Evolutionary conservation across 1,140 invertebrate species (phyloP).

Genomic region (Calycopis cecrops): DNA sequence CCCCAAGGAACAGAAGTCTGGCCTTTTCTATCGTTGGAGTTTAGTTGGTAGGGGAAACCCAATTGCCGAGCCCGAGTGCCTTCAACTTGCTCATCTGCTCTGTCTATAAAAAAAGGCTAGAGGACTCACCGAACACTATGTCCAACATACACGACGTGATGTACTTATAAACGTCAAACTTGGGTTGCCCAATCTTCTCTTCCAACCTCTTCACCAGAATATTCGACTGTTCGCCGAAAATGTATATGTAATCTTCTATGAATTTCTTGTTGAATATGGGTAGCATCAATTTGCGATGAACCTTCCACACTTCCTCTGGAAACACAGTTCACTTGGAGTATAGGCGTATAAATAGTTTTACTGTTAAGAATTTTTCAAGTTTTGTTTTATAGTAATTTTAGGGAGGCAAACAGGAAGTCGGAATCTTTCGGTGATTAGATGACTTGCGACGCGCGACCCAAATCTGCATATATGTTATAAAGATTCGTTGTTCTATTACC

Average conservation of each 20-base stretch:
- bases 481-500: too few species aligned
- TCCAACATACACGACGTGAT: constrained; percentile 83
- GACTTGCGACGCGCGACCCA: too few species aligned
- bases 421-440: too few species aligned
- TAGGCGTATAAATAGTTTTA: background rate
- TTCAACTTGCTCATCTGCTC: too few species aligned
- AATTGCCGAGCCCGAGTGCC: too few species aligned
- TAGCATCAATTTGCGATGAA: constrained; percentile 81
- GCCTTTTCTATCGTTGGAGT: too few species aligned
- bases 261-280: constrained; percentile 87
- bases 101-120: background rate
- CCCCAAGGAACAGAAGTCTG: too few species aligned
- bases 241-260: constrained; percentile 82
- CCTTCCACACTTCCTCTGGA: constrained; percentile 81
- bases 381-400: too few species aligned
- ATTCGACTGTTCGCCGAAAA: constrained; percentile 81
- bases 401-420: too few species aligned
- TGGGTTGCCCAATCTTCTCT: constrained; percentile 47
- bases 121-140: constrained; percentile 81
- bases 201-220: constrained; percentile 76
- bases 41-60: too few species aligned
- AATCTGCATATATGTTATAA: too few species aligned
- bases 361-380: too few species aligned
- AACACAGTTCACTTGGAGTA: background rate
- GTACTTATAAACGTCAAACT: constrained; percentile 79